phyloP scores from a whole-genome alignment of 1,140 invertebrate genomes.

The Cardiocondyla obscurior region DNA sequence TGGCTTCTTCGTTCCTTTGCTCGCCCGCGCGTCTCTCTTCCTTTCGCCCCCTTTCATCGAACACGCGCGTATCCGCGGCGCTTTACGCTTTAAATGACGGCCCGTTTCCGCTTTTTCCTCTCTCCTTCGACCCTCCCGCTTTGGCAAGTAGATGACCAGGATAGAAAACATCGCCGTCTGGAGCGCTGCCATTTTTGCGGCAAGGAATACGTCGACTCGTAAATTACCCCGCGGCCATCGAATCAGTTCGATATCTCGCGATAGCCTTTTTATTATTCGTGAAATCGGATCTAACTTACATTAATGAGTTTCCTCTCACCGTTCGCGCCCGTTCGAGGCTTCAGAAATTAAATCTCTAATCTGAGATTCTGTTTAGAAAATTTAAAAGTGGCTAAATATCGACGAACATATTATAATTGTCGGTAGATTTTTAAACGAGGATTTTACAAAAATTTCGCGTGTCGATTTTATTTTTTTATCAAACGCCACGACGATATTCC shows the following conservation, averaged over 20 bases:
- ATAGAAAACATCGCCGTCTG: constrained; percentile 58
- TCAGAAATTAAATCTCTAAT: neutral
- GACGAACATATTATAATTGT: neutral
- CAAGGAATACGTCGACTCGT: constrained; percentile 44
- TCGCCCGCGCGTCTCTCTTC: neutral
- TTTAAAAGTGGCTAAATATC: neutral
- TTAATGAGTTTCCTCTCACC: neutral
- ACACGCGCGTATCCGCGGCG: constrained; percentile 9
- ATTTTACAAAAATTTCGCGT: too few species aligned
- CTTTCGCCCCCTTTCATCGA: constrained; percentile 26
- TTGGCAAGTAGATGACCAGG: constrained; percentile 52
- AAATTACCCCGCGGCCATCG: constrained; percentile 52
- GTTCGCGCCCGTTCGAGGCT: neutral
- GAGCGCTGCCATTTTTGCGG: constrained; percentile 63
- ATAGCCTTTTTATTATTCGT: neutral
- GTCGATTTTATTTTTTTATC: neutral
- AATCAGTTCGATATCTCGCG: constrained; percentile 21
- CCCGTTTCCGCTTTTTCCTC: constrained; percentile 40
- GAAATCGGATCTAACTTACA: neutral
- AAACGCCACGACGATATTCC: neutral
- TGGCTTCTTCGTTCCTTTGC: neutral
- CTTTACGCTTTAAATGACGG: constrained; percentile 49
- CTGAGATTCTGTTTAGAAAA: neutral
- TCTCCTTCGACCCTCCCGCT: constrained; percentile 9
- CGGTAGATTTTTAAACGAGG: neutral